Evolutionary conservation across 53 echinoderm and acorn worm species (phyloP), one percentile per base, ranked within the genome.

Genomic region (Echinarachnius parma): DNA sequence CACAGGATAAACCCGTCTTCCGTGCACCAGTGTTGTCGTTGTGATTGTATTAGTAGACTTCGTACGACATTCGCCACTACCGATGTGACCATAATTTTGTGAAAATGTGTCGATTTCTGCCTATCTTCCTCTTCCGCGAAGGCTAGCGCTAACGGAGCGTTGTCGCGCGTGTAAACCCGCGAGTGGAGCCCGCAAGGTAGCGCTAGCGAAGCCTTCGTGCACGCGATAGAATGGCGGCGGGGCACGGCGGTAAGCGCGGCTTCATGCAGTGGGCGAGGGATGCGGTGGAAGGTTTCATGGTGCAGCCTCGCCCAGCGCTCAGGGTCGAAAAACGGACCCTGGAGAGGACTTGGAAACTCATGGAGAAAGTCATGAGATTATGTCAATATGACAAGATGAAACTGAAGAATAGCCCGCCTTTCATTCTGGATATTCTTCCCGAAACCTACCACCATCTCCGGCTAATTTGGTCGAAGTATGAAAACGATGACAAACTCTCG

Each of bases 321-420:
- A 54, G 46, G 25, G 74, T 72, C 39, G 96, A 96, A 37, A 74
- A 91, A 26, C 87, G 84, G 36, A 96, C 96, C 35, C 77, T 96
- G 3, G 96, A 96, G 61, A 91, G 88, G 47, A 90, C 96, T 59
- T 96, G 96, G 96, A 96, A 91, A 59, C 72, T 91, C 66, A 96
- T 96, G 96, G 96, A 96, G 66, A 84, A 91, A 63, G 96, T 96
- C 32, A 90, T 96, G 90, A 61, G 90, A 27, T 60, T 90, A 15
- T 96, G 96, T 37, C 96, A 96, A 66, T 87, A 91, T 21, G 82
- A 87, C 49, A 91, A 88, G 67, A 96, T 96, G 91, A 90, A 96
- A 64, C 66, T 96, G 21, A 96, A 96, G 53, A 96, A 96, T 78
- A 96, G 96, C 61, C 96, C 96, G 33, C 96, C 96, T n/a, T 96